These are phyloP conservation scores for Tokudaia muenninki DNA, from an alignment of 2,797 vertebrate genomes.

Conservation along the genomic window DNA sequence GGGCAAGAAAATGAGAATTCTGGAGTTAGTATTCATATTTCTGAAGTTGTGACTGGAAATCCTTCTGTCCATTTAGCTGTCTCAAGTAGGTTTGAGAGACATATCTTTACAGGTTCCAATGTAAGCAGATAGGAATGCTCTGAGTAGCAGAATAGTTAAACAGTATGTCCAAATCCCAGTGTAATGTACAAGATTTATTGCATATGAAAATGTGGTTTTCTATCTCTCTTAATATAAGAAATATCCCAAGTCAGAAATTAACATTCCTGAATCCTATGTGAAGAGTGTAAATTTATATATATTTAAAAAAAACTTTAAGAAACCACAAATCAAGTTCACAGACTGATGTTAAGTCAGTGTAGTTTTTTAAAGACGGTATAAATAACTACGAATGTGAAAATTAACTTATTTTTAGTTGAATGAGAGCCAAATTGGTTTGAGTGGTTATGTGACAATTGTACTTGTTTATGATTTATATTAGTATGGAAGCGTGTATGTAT, in stretches of 20 bases:
- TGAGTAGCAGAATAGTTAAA: background rate
- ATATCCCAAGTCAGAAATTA: background rate
- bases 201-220: background rate
- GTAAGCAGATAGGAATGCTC: background rate
- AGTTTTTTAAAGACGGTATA: background rate
- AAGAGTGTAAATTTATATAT: background rate
- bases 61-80: background rate
- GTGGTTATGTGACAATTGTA: background rate
- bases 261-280: background rate
- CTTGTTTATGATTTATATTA: background rate
- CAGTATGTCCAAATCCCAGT: background rate
- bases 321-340: slow-evolving; percentile 14
- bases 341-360: background rate
- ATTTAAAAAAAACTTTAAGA: background rate
- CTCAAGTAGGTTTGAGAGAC: background rate
- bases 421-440: background rate
- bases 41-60: background rate
- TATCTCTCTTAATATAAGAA: background rate
- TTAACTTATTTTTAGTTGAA: slow-evolving; percentile 12
- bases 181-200: background rate
- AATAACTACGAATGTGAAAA: background rate
- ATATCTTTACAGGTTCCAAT: too few relatives aligned
- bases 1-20: background rate
- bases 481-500: background rate
- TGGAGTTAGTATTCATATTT: background rate